These are phyloP conservation scores for Stenichneumon culpator DNA, from an alignment of 2,888 invertebrate genomes.

Conservation along the genomic window DNA sequence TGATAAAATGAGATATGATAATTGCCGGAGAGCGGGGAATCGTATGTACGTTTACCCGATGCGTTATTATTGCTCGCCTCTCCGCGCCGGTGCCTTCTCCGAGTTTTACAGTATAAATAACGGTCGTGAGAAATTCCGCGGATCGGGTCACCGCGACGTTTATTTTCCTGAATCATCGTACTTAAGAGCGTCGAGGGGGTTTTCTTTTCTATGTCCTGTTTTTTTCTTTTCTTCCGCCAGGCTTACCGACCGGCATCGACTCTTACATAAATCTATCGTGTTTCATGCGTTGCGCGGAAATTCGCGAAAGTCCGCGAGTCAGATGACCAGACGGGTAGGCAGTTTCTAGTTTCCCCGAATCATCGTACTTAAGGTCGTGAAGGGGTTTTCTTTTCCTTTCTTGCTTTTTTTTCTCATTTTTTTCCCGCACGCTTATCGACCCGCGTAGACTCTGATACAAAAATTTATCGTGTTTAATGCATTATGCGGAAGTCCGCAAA, in stretches of 20 bases:
- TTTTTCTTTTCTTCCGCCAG: not conserved
- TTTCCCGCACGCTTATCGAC: too few relatives aligned
- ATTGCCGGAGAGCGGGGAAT: constrained; percentile 28
- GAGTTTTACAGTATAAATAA: constrained; percentile 34
- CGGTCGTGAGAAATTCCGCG: constrained; percentile 39
- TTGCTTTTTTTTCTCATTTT: too few relatives aligned
- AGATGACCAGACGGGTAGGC: too few relatives aligned
- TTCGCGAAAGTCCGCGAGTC: too few relatives aligned
- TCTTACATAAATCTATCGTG: not conserved
- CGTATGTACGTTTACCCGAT: not conserved
- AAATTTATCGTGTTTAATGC: too few relatives aligned
- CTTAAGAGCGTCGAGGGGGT: not conserved
- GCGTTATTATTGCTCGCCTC: constrained; percentile 23
- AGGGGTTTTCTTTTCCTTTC: too few relatives aligned
- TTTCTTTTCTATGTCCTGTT: not conserved
- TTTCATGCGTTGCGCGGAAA: too few relatives aligned
- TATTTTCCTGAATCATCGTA: constrained; percentile 5
- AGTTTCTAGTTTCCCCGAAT: too few relatives aligned
- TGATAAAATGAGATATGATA: constrained; percentile 61
- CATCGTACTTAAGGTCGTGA: too few relatives aligned
- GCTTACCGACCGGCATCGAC: not conserved
- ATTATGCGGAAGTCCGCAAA: too few relatives aligned
- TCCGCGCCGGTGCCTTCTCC: not conserved
- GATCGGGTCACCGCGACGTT: constrained; percentile 12
- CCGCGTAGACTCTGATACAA: too few relatives aligned